phyloP scores from a whole-genome alignment of 53 echinoderm and acorn worm genomes.

The Apostichopus leukothele region DNA sequence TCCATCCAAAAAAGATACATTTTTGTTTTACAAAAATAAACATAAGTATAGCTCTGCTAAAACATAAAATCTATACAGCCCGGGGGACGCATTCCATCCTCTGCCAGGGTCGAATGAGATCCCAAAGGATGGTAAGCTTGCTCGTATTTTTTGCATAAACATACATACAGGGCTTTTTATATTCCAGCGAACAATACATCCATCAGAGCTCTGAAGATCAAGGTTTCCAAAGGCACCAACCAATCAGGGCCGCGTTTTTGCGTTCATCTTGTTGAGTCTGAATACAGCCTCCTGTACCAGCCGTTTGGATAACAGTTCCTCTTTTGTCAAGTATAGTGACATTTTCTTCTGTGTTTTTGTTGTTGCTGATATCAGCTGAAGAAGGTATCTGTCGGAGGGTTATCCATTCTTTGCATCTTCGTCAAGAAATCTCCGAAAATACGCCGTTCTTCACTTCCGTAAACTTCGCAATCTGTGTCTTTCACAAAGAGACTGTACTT shows the following conservation, averaged over 20 bases:
- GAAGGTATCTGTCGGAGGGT: too few relatives aligned
- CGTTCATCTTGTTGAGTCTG: slow-evolving; percentile 12
- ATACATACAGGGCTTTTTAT: slow-evolving; percentile 5
- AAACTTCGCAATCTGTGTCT: neutral
- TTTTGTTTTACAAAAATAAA: slow-evolving; percentile 48
- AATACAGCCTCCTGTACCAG: slow-evolving; percentile 37
- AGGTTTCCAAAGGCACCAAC: slow-evolving; percentile 32
- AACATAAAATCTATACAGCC: slow-evolving; percentile 28
- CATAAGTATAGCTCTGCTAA: slow-evolving; percentile 37
- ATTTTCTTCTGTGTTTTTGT: too few relatives aligned
- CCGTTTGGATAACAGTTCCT: slow-evolving; percentile 38
- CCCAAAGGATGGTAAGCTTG: neutral
- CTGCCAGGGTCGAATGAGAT: neutral
- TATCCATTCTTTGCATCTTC: too few relatives aligned
- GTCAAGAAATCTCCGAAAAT: too few relatives aligned
- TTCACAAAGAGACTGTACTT: slow-evolving; percentile 5
- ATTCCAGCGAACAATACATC: slow-evolving; percentile 29
- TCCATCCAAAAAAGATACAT: slow-evolving; percentile 31
- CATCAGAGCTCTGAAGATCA: neutral
- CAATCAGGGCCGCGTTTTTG: neutral
- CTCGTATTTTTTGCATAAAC: slow-evolving; percentile 13
- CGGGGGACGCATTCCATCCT: neutral
- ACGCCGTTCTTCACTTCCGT: too few relatives aligned
- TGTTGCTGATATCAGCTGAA: too few relatives aligned
- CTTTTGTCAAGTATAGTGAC: neutral